Percentiles rank a stretch among this genome's conserved stretches.
Evolutionary conservation across 2,888 invertebrate genomes (phyloP).

Genomic region (Phalera bucephala): DNA sequence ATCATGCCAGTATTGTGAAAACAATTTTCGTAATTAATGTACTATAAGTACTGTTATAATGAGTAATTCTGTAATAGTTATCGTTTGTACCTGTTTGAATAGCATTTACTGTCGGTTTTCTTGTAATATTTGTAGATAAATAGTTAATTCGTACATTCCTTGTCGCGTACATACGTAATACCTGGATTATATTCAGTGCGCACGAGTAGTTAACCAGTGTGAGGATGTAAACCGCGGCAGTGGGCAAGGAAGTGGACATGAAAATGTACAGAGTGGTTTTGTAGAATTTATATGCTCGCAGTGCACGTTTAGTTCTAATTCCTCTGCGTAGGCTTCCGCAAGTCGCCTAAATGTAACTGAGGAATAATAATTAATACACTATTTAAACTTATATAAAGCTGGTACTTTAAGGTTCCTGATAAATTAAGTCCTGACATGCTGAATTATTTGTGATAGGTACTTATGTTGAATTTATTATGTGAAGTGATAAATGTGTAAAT

Average conservation of each 20-base stretch:
- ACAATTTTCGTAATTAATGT: slow-evolving; percentile 29
- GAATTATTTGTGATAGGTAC: slow-evolving; percentile 76
- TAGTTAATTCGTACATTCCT: background rate
- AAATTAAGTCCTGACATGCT: slow-evolving; percentile 47
- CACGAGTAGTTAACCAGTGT: too few relatives aligned
- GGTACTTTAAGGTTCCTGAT: slow-evolving; percentile 68
- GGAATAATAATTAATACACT: too few relatives aligned
- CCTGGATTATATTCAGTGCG: too few relatives aligned
- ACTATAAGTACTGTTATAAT: slow-evolving; percentile 48
- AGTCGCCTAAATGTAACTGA: too few relatives aligned
- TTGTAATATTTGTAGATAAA: slow-evolving; percentile 18
- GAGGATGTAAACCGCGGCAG: too few relatives aligned
- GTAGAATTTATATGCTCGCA: too few relatives aligned
- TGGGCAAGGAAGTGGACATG: too few relatives aligned
- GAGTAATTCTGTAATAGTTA: slow-evolving; percentile 24
- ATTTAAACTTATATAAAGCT: slow-evolving; percentile 35
- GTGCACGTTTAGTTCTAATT: too few relatives aligned
- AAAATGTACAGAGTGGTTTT: too few relatives aligned
- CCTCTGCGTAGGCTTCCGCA: too few relatives aligned
- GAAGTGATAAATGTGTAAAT: slow-evolving; percentile 47
- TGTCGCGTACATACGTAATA: background rate
- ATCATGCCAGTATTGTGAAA: slow-evolving; percentile 24
- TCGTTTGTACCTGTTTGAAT: slow-evolving; percentile 48
- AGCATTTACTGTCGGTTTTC: slow-evolving; percentile 23
- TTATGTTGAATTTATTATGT: slow-evolving; percentile 57